phyloP scores from a whole-genome alignment of 1,140 invertebrate genomes.

The Cyrtorhinus lividipennis region DNA sequence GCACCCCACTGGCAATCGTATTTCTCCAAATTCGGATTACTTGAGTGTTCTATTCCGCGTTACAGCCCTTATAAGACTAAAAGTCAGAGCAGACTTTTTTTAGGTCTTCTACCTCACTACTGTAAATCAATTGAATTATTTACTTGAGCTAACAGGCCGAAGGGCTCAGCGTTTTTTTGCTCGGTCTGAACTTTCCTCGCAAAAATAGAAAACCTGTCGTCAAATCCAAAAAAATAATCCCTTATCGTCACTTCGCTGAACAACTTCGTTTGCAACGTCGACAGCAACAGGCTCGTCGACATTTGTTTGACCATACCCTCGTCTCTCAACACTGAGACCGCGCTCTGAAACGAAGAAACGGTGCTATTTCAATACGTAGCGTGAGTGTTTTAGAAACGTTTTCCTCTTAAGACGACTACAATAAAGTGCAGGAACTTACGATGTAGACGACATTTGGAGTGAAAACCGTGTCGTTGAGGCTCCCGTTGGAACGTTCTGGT shows the following conservation, averaged over 20 bases:
- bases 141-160: conserved; percentile 12
- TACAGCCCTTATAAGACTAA: no score
- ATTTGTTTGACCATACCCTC: not conserved
- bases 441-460: conserved; percentile 66
- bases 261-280: not conserved
- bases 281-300: not conserved
- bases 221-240: not conserved
- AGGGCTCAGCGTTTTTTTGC: not conserved
- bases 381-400: not conserved
- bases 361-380: not conserved
- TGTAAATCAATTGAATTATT: not conserved
- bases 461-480: conserved; percentile 44
- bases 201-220: conserved; percentile 9
- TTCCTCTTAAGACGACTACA: not conserved
- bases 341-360: not conserved
- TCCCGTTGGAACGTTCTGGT: conserved; percentile 49
- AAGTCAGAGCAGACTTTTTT: no score
- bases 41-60: no score
- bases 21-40: no score
- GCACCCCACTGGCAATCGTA: no score
- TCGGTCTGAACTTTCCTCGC: not conserved
- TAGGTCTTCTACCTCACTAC: no score
- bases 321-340: not conserved
- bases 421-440: conserved; percentile 34
- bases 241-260: not conserved